Base-by-base conservation (phyloP, 2,113 vertebrate genomes). In the human region DNA sequence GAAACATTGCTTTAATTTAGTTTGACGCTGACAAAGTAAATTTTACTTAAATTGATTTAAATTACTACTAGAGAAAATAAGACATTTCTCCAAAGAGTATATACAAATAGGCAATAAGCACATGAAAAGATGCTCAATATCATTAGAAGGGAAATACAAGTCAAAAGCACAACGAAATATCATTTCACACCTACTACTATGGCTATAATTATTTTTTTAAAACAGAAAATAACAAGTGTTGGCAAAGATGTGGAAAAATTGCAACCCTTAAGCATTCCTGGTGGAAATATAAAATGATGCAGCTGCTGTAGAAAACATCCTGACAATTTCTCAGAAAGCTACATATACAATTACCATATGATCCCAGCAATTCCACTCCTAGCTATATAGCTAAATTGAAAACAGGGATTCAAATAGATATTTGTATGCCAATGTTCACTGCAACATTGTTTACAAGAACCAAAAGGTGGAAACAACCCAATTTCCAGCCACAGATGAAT, bases 31-130 rank as follows among this genome's bases (percentile, higher is more conserved):
- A 52, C 7, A 92, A 35, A 75, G 7, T 1, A 76, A 4, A 83
- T 72, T 84, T 85, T 95, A 55, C 25, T 83, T 73, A 86, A 68
- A 66, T 6, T 35, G 32, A 92, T 83, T 86, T 86, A 85, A 94
- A 89, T 59, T 72, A 57, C 30, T 50, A 55, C 18, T 59, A 18
- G 9, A 94, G 55, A 88, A 91, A 68, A 80, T 76, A 89, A 75
- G 43, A 79, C 27, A 95, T 73, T 95, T 93, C 45, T 73, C 38
- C 72, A 80, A 93, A 89, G 68, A 50, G 59, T 52, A 64, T n/a
- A 89, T 2, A 84, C 23, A 45, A 83, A 43, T 88, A 22, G 25
- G 45, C 72, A 96, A 66, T 48, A 45, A 38, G 13, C 10, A 45
- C 22, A 68, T 23, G 22, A 59, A 81, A 94, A 79, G 61, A 88